Conservation (phyloP, 1,140 invertebrate genomes). For the Plectrocnemia conspersa region DNA sequence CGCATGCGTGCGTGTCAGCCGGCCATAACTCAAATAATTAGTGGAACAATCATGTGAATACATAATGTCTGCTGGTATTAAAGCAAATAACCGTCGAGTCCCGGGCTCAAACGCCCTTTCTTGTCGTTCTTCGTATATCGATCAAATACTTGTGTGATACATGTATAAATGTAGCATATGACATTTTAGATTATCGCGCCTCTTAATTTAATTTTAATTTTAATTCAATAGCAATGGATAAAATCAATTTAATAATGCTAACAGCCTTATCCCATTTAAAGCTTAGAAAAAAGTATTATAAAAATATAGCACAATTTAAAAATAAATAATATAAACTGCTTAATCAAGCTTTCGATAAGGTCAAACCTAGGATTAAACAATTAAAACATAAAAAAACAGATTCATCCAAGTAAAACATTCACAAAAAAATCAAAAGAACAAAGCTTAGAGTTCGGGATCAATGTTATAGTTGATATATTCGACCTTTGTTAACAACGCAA, state of each 20-base stretch:
- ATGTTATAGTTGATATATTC: too few relatives aligned
- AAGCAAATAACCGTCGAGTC: slow-evolving; percentile 33
- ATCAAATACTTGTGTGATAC: slow-evolving; percentile 5
- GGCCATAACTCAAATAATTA: slow-evolving; percentile 36
- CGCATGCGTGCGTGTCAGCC: slow-evolving; percentile 28
- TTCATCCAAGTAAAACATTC: too few relatives aligned
- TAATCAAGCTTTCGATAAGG: too few relatives aligned
- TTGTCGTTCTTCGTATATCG: slow-evolving; percentile 21
- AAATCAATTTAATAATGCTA: neutral
- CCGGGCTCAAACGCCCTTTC: slow-evolving; percentile 1
- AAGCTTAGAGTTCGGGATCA: too few relatives aligned
- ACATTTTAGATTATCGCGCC: neutral
- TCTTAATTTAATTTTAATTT: slow-evolving; percentile 35
- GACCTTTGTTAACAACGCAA: too few relatives aligned
- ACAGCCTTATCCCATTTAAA: neutral
- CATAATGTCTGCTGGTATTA: slow-evolving; percentile 36
- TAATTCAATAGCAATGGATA: slow-evolving; percentile 11
- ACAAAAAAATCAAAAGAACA: too few relatives aligned
- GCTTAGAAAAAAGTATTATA: too few relatives aligned
- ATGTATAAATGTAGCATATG: neutral
- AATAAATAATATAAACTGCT: too few relatives aligned
- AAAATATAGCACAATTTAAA: too few relatives aligned
- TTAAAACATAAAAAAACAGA: too few relatives aligned
- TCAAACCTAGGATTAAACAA: too few relatives aligned
- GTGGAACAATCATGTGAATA: slow-evolving; percentile 37